Evolutionary conservation across 92 coral and sea anemone genomes (phyloP), one percentile per base, ranked within the genome.

Genomic region (Pocillopora grandis): DNA sequence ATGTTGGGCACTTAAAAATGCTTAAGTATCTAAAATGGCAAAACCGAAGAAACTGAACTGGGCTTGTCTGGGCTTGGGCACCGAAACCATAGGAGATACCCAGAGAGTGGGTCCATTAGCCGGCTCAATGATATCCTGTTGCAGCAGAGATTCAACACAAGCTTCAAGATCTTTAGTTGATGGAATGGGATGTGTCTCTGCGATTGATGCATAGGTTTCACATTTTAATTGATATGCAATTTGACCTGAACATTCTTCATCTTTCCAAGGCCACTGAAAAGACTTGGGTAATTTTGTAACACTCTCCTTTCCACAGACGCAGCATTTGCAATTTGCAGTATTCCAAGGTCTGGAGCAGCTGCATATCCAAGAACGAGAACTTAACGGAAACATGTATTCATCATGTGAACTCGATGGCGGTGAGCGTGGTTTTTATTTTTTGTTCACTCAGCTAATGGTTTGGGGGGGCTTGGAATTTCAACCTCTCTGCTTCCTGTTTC

Each of bases 131-230:
- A 89, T 80, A 59, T 80, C 90, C 27, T 66, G 70, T 31, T 90
- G 74, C 23, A 81, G 81, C 27, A 81, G 71, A 18, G 80, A 58
- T 73, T 75, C 79, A 61, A 83, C 75, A 76, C 87, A 86, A 42
- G 62, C 70, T 42, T 87, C 93, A 33, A 90, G 71, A 31, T 17
- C 80, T 90, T 62, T 71, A 88, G 77, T 37, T 70, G 85, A 73
- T 87, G 88, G 61, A 90, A 90, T 59, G 93, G 90, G 80, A 87
- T 86, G 56, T 86, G 56, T 19, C 86, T 71, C 61, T 87, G 93
- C 6, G 86, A 62, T 55, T 90, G 90, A 55, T 63, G 80, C 3
- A 86, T 64, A 15, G 90, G 93, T 62, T 83, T 85, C 16, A 82
- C 86, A 77, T 73, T 61, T 35, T 87, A 73, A 81, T 23, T 23